phyloP scores from a whole-genome alignment of 1,140 invertebrate species.

The Vanessa tameamea region DNA sequence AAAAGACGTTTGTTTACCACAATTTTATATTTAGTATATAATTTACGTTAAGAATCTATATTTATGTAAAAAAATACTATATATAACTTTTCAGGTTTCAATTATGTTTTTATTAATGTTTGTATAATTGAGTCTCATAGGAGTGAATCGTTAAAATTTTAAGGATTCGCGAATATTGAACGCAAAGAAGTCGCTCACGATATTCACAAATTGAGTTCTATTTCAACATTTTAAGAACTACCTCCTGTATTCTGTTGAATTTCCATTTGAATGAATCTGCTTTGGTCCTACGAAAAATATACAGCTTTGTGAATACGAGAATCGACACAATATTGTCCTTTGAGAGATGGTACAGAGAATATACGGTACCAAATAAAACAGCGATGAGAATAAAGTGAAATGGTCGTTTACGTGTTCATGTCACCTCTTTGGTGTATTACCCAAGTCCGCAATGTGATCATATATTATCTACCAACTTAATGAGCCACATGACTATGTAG shows the following conservation, averaged over 20 bases:
- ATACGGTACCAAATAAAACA: constrained; percentile 6
- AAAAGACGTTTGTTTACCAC: too few species aligned
- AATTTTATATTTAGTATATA: too few species aligned
- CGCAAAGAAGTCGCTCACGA: background rate
- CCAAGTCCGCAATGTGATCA: background rate
- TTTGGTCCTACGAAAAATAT: constrained; percentile 43
- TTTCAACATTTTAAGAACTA: constrained; percentile 30
- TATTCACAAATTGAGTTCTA: constrained; percentile 21
- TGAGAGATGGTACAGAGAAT: constrained; percentile 33
- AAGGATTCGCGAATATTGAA: background rate
- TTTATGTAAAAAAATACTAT: too few species aligned
- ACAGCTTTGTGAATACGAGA: constrained; percentile 50
- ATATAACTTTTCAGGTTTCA: too few species aligned
- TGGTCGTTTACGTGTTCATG: background rate
- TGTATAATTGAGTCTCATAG: too few species aligned
- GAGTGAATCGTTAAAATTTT: background rate
- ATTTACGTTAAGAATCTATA: too few species aligned
- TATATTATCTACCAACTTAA: background rate
- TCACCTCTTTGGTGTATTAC: background rate
- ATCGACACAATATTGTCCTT: constrained; percentile 64
- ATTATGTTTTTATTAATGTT: too few species aligned
- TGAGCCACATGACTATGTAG: too few species aligned
- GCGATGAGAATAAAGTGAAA: constrained; percentile 11
- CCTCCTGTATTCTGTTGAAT: constrained; percentile 24
- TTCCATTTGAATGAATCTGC: constrained; percentile 52